Conservation (phyloP, 2,797 vertebrate genomes). For the Tangara arthus region DNA sequence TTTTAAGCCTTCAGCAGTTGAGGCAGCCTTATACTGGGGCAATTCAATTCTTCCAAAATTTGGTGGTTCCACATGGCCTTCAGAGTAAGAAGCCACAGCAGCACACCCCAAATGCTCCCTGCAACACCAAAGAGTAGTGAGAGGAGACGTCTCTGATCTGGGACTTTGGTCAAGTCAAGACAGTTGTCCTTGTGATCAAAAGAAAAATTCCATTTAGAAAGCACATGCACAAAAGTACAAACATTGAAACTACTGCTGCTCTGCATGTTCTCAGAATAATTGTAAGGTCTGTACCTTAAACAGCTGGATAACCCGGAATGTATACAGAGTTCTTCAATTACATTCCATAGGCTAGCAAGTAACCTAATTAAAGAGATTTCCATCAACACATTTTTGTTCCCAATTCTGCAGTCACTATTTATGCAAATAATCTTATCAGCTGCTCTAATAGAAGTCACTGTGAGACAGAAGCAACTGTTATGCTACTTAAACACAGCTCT, state of each 20-base stretch:
- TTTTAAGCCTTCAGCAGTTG: background rate
- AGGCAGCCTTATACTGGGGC: background rate
- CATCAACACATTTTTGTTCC: background rate
- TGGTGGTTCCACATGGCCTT: fast-evolving
- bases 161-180: background rate
- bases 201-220: background rate
- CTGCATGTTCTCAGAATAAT: background rate
- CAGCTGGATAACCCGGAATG: background rate
- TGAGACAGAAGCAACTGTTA: background rate
- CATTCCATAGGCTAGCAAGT: background rate
- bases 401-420: background rate
- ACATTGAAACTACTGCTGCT: background rate
- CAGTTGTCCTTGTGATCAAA: background rate
- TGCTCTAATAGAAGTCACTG: background rate
- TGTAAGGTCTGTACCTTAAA: background rate
- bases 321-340: background rate
- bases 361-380: background rate
- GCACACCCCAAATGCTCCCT: fast-evolving
- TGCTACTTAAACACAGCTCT: background rate
- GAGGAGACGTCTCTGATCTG: background rate
- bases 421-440: background rate
- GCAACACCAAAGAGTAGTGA: background rate
- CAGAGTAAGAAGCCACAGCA: background rate
- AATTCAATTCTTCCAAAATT: background rate
- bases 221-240: background rate